phyloP scores from a whole-genome alignment of 30 jellyfish, hydroid and myxozoan species.

The Chrysaora quinquecirrha region DNA sequence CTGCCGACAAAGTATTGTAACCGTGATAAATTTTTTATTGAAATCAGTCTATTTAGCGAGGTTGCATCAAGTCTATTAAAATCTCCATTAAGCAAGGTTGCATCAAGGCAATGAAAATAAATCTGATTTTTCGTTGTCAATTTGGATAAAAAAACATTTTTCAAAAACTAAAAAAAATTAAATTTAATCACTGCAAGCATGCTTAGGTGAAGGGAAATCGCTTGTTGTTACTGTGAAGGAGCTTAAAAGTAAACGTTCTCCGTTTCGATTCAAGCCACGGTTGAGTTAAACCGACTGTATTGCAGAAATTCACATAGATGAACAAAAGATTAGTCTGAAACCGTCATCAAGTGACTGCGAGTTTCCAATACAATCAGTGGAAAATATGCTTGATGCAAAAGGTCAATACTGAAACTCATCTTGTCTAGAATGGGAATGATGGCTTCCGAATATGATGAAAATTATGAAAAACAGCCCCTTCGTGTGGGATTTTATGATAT shows the following conservation, averaged over 20 bases:
- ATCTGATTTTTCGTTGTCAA: no score
- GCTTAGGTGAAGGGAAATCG: no score
- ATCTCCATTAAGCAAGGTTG: background rate
- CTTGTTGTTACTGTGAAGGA: background rate
- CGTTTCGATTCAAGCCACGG: background rate
- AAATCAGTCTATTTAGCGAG: background rate
- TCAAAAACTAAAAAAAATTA: no score
- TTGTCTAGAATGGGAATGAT: slow-evolving; percentile 65
- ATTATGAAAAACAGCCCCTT: slow-evolving; percentile 82
- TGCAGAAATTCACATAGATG: background rate
- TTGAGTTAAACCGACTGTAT: background rate
- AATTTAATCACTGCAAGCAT: no score
- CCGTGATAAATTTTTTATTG: no score
- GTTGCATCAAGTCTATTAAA: no score
- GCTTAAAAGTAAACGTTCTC: background rate
- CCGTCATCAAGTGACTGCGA: background rate
- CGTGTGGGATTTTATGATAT: slow-evolving; percentile 94
- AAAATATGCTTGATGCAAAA: no score
- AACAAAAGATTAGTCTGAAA: slow-evolving; percentile 8
- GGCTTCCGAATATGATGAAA: slow-evolving; percentile 68
- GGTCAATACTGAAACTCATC: no score
- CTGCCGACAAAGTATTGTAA: background rate
- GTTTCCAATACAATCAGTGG: slow-evolving; percentile 35
- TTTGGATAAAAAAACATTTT: no score
- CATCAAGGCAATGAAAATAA: no score